Conservation (phyloP, 2,113 vertebrate genomes). For the Petaurus breviceps region DNA sequence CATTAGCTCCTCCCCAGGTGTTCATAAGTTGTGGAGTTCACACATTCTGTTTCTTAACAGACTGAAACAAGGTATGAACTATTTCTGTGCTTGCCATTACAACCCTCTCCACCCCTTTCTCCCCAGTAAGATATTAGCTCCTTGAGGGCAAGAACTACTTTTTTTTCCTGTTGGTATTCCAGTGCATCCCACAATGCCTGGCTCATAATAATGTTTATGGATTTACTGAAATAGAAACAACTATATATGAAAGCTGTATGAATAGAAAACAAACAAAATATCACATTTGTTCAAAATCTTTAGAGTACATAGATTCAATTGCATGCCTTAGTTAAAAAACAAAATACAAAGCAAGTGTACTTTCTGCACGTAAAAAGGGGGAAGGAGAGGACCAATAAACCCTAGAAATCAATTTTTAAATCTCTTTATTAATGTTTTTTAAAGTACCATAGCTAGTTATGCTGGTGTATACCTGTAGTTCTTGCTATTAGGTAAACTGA, state of each 20-base stretch:
- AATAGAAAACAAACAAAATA: background rate
- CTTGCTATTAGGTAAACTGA: background rate
- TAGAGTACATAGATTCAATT: background rate
- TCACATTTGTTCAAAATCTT: background rate
- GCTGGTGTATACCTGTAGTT: background rate
- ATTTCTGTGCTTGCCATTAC: too few relatives aligned
- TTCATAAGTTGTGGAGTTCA: too few relatives aligned
- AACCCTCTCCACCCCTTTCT: background rate
- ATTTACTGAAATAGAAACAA: background rate
- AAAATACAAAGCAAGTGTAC: background rate
- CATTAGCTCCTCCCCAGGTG: too few relatives aligned
- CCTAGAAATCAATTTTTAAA: background rate
- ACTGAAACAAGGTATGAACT: too few relatives aligned
- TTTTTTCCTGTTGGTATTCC: background rate
- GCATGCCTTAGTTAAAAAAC: background rate
- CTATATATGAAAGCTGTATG: background rate
- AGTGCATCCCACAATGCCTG: background rate
- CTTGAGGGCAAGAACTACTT: background rate
- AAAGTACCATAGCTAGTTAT: background rate
- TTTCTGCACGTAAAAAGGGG: background rate
- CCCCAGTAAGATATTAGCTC: background rate
- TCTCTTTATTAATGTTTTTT: background rate
- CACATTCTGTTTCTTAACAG: too few relatives aligned
- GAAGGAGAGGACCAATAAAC: background rate
- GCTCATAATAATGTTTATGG: background rate